A percentile compares a stretch with the other conserved stretches of the same genome.
These are phyloP conservation scores for Gallinago solitaria DNA, from an alignment of 2,797 vertebrate species.

Conservation along the genomic window DNA sequence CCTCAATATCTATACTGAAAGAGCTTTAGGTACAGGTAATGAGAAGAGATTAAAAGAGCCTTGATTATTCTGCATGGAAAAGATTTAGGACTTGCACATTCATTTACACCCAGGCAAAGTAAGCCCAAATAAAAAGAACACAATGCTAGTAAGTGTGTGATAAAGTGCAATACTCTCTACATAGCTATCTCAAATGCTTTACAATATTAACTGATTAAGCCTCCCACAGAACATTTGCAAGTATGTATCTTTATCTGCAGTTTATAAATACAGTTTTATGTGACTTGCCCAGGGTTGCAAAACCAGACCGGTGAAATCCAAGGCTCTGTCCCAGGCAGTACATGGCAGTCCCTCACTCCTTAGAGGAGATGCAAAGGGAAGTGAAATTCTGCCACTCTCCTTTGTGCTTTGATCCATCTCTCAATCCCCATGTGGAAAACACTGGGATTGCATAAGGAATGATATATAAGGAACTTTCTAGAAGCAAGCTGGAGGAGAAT, in stretches of 20 bases:
- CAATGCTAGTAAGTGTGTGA: background rate
- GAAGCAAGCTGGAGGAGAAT: background rate
- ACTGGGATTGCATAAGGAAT: background rate
- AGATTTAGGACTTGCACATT: background rate
- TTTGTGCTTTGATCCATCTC: background rate
- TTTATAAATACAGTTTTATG: background rate
- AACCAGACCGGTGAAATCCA: background rate
- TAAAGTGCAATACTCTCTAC: background rate
- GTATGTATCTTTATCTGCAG: background rate
- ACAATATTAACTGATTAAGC: conserved; percentile 29
- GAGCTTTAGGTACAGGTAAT: background rate
- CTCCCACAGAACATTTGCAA: conserved; percentile 20
- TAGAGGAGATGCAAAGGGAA: background rate
- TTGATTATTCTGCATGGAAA: background rate
- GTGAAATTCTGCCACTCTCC: background rate
- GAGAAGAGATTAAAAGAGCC: background rate
- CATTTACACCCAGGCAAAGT: background rate
- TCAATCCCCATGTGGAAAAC: background rate
- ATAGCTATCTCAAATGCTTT: background rate
- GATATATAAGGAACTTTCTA: background rate
- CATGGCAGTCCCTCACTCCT: background rate
- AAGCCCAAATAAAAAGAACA: background rate
- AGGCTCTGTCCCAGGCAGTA: background rate
- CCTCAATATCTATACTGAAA: background rate
- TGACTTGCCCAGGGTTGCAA: background rate